These are phyloP conservation scores for Alitta virens DNA, from an alignment of 2,888 invertebrate species.

Conservation along the genomic window DNA sequence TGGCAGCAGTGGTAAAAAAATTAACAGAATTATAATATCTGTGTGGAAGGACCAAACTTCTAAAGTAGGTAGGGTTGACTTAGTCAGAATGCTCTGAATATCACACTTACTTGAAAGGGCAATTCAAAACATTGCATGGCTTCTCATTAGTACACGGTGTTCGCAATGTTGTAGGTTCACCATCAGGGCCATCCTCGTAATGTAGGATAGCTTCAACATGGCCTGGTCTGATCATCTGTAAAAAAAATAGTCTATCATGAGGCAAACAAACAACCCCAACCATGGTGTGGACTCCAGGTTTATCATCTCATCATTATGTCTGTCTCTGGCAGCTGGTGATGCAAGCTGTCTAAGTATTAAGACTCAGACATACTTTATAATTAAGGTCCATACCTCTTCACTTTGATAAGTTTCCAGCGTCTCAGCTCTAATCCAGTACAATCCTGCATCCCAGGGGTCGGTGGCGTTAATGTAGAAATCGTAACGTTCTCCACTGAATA, in stretches of 20 bases:
- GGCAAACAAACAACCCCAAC: too few relatives aligned
- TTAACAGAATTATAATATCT: too few relatives aligned
- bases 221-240: not conserved
- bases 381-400: not conserved
- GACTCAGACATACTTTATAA: too few relatives aligned
- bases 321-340: too few relatives aligned
- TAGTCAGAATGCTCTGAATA: too few relatives aligned
- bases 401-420: constrained; percentile 2
- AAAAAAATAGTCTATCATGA: too few relatives aligned
- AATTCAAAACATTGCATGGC: not conserved
- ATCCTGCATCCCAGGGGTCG: constrained; percentile 2
- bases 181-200: not conserved
- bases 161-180: not conserved
- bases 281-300: too few relatives aligned
- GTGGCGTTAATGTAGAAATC: constrained; percentile 34
- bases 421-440: constrained; percentile 19
- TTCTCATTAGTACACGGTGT: not conserved
- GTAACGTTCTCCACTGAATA: constrained; percentile 39
- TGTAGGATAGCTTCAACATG: constrained; percentile 5
- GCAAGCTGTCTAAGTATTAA: too few relatives aligned
- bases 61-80: too few relatives aligned
- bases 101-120: constrained; percentile 4
- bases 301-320: too few relatives aligned
- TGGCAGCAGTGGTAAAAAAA: too few relatives aligned
- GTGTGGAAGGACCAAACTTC: too few relatives aligned